Base-by-base conservation (phyloP, 37 sponge, comb jelly and placozoan genomes). In the Tethya wilhelma region DNA sequence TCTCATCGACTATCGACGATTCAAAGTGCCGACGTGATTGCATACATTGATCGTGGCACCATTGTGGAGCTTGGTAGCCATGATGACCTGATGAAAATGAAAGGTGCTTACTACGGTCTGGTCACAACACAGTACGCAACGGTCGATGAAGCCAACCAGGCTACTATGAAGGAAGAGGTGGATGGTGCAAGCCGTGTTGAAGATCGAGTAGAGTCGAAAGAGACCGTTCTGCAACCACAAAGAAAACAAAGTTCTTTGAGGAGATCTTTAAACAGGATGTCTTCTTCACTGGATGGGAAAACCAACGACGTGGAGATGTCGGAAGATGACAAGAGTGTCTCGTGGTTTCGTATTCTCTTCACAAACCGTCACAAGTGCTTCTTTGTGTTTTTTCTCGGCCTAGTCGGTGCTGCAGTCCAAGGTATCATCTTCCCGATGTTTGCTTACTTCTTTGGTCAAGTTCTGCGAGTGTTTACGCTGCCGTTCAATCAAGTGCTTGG, bases 371-470 rank as follows among this genome's bases (percentile, higher is more conserved):
- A 32, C 2, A 20, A 32, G 19, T 29, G 34, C 7, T 3, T 64
- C 31, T 33, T 64, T n/a, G 4, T 64, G 31, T 30, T 64, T 32
- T 32, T 64, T 2, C 36, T 64, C 17, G 66, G 66, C 4, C 33
- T 64, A 3, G 5, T 64, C 2, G 66, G 66, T 33, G 66, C 66
- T 33, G 34, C 36, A 3, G 66, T 64, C 4, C 66, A 83, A 41
- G 93, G 93, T 0, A 44, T 70, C 20, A 49, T 59, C 12, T 78
- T 86, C 41, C 93, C 93, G 3, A 14, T 84, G 17, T 90, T 89
- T 81, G 71, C 87, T 49, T 81, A 90, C 53, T 38, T 93, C 59
- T 86, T 93, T 76, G 86, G 89, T 31, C 64, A 85, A 56, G 49
- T 80, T 33, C 26, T 87, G 14, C 44, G 86, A 28, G 76, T 71